phyloP scores from a whole-genome alignment of 2,797 vertebrate genomes.

The Rhabdomys pumilio region DNA sequence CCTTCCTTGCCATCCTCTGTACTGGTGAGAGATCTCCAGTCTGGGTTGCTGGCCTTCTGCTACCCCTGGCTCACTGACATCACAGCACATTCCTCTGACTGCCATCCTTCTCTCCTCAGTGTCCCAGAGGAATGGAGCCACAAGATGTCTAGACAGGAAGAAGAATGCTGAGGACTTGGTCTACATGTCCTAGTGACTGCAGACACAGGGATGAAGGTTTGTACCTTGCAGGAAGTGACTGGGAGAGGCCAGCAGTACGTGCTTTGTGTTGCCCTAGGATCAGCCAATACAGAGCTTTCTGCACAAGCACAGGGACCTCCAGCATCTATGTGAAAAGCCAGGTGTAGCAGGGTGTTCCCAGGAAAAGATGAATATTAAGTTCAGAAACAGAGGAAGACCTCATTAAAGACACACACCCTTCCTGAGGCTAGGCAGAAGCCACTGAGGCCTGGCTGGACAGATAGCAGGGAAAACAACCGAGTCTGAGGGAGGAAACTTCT shows the following conservation, averaged over 20 bases:
- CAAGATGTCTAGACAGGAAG: neutral
- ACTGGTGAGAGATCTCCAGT: neutral
- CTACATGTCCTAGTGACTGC: neutral
- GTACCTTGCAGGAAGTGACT: neutral
- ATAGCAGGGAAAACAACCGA: neutral
- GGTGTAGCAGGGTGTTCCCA: neutral
- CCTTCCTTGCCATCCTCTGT: neutral
- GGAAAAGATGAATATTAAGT: conserved; percentile 56
- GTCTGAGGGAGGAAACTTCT: conserved; percentile 36
- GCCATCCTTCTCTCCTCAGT: neutral
- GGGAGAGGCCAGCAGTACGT: rapidly evolving
- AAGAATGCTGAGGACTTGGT: neutral
- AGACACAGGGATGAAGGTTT: neutral
- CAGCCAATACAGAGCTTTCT: neutral
- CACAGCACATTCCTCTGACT: neutral
- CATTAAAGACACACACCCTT: neutral
- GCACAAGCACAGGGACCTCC: neutral
- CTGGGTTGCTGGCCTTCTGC: neutral
- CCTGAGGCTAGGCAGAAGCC: neutral
- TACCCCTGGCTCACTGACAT: neutral
- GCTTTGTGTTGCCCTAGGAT: neutral
- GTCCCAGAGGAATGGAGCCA: neutral
- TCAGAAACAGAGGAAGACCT: conserved; percentile 40
- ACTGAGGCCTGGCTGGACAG: neutral
- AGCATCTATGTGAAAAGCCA: neutral